phyloP scores from a whole-genome alignment of 2,113 vertebrate species.

The Sprattus sprattus region DNA sequence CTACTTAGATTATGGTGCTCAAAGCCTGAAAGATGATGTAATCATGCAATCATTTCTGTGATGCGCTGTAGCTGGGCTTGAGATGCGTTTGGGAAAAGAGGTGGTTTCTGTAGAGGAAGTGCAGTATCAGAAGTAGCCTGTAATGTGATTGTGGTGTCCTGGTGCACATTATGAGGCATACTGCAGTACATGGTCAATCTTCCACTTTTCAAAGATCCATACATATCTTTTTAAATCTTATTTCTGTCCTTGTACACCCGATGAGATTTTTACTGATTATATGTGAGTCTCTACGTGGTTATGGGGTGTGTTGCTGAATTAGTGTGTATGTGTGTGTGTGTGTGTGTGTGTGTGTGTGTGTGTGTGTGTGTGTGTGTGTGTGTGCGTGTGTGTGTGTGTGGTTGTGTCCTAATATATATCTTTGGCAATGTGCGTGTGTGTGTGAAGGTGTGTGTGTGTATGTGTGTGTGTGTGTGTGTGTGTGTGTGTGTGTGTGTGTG shows the following conservation, averaged over 20 bases:
- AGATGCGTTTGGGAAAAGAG: background rate
- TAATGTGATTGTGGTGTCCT: conserved; percentile 43
- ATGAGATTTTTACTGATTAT: background rate
- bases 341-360: conserved; percentile 3
- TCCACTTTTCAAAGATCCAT: background rate
- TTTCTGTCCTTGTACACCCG: conserved; percentile 29
- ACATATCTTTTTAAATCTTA: background rate
- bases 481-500: background rate
- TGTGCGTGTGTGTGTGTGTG: background rate
- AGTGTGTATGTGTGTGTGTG: background rate
- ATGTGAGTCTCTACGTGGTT: background rate
- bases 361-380: background rate
- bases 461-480: background rate
- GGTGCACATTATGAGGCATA: conserved; percentile 23
- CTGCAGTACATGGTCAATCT: conserved; percentile 29
- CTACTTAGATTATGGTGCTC: background rate
- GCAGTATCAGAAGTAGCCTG: conserved; percentile 22
- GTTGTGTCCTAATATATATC: background rate
- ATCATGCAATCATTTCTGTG: conserved; percentile 6
- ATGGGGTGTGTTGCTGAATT: background rate
- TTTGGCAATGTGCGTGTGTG: background rate
- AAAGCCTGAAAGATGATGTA: background rate
- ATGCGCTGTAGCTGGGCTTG: background rate
- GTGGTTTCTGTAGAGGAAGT: background rate
- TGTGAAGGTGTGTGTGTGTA: too few species aligned